These are phyloP conservation scores for Ypsolopha sequella DNA, from an alignment of 2,888 invertebrate genomes.

Conservation along the genomic window DNA sequence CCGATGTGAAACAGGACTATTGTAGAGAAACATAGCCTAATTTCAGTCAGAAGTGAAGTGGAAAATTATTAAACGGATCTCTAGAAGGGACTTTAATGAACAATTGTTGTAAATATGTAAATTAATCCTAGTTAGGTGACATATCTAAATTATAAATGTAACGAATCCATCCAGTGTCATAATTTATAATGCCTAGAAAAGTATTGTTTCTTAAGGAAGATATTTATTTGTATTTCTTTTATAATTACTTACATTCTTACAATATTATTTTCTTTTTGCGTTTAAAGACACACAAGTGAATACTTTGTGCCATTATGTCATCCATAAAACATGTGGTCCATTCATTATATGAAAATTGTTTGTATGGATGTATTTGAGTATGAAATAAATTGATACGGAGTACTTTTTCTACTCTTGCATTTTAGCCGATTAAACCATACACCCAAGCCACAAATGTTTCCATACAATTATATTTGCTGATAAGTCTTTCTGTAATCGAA, in stretches of 20 bases:
- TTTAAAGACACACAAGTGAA: slow-evolving; percentile 53
- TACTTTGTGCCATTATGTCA: slow-evolving; percentile 49
- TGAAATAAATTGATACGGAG: no score
- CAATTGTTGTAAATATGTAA: slow-evolving; percentile 53
- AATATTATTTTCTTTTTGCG: slow-evolving; percentile 6
- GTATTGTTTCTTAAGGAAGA: background rate
- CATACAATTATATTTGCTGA: no score
- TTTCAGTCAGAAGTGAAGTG: background rate
- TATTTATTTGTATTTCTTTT: slow-evolving; percentile 9
- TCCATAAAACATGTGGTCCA: no score
- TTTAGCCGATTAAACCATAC: no score
- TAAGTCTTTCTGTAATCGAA: no score
- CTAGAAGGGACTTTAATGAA: slow-evolving; percentile 7
- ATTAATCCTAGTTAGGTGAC: slow-evolving; percentile 20
- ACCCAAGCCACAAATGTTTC: no score
- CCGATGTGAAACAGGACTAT: no score
- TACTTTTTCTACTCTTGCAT: no score
- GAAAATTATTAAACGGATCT: background rate
- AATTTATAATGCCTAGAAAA: slow-evolving; percentile 21
- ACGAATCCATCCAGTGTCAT: slow-evolving; percentile 57
- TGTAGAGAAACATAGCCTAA: no score
- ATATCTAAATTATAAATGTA: slow-evolving; percentile 18
- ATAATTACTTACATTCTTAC: background rate
- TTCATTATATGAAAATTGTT: no score
- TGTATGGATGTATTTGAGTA: no score